Percentiles rank a stretch among this genome's conserved stretches.
Conservation (phyloP, 1,140 invertebrate genomes). For the Drosophila tristis region DNA sequence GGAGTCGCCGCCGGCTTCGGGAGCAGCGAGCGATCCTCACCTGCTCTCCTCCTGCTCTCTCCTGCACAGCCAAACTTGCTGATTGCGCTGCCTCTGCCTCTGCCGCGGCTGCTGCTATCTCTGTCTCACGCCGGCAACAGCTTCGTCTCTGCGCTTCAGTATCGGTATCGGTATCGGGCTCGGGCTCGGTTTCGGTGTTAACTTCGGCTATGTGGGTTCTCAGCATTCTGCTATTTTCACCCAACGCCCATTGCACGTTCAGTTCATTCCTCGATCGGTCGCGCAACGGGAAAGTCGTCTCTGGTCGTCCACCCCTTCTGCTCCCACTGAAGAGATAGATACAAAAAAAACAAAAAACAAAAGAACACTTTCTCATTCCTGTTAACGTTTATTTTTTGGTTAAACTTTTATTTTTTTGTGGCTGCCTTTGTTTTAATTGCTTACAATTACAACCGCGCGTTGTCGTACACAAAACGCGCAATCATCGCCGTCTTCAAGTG, state of each 20-base stretch:
- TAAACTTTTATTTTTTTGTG: no score
- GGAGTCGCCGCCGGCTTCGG: no score
- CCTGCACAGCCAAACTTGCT: no score
- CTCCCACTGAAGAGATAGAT: conserved; percentile 2
- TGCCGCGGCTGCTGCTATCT: conserved; percentile 1
- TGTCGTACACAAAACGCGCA: neutral
- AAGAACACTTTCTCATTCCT: neutral
- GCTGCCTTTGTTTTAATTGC: neutral
- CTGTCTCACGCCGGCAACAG: neutral
- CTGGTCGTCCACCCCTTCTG: conserved; percentile 10
- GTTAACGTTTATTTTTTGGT: neutral
- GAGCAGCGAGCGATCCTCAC: no score
- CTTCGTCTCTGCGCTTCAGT: no score
- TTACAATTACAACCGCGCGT: conserved; percentile 1
- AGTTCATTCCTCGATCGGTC: conserved; percentile 75
- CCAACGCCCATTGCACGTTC: conserved; percentile 62
- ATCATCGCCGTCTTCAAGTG: conserved; percentile 14
- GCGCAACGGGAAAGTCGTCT: conserved; percentile 61
- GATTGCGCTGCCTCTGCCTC: no score
- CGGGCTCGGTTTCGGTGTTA: no score
- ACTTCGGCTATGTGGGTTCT: conserved; percentile 8
- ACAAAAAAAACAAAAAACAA: neutral
- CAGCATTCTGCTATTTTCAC: conserved; percentile 49
- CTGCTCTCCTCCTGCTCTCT: no score
- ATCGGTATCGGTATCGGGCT: no score